Evolutionary conservation across 2,113 vertebrate species (phyloP), one percentile per base, ranked within the genome.

Genomic region (Scomber colias): DNA sequence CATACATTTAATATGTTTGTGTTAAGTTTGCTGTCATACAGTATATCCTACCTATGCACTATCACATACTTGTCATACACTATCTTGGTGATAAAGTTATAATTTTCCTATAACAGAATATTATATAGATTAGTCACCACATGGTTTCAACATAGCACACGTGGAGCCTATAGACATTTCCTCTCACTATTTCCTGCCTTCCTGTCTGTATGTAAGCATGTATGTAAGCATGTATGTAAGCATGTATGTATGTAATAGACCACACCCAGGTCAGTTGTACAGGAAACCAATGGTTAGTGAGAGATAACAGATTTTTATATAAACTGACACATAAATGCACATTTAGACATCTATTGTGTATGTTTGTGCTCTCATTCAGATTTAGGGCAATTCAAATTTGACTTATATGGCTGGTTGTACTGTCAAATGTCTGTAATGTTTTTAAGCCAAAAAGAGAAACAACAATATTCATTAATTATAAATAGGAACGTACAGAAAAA

Each of bases 211-310:
- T 40, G 35, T 40, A 40, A 9, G 35, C 9, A 40, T 40, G 9
- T 35, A 35, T n/a, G n/a, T n/a, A n/a, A n/a, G n/a, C n/a, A n/a
- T n/a, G n/a, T 40, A 40, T 40, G 8, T 40, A 40, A 9, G 8
- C 9, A 40, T 40, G 8, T 62, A 4, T 69, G 35, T 84, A 21
- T 64, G 61, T 51, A 71, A 57, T 31, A 35, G 46, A 79, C 16
- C 24, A 27, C 24, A 27, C 24, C 24, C 24, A 14, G 66, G 49
- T 73, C 69, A 60, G 15, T 68, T 50, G 69, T 78, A 62, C 65
- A 85, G 86, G 77, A 90, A 90, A 85, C 82, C 56, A 67, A 17
- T 30, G 19, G 54, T 75, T 44, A 35, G 55, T 74, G 11, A 30
- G 24, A 61, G 62, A 74, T 63, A 24, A 76, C 19, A 61, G 16